Evolutionary conservation across 2,888 invertebrate genomes (phyloP), one percentile per base, ranked within the genome.

Genomic region (Alloplasta piceator): DNA sequence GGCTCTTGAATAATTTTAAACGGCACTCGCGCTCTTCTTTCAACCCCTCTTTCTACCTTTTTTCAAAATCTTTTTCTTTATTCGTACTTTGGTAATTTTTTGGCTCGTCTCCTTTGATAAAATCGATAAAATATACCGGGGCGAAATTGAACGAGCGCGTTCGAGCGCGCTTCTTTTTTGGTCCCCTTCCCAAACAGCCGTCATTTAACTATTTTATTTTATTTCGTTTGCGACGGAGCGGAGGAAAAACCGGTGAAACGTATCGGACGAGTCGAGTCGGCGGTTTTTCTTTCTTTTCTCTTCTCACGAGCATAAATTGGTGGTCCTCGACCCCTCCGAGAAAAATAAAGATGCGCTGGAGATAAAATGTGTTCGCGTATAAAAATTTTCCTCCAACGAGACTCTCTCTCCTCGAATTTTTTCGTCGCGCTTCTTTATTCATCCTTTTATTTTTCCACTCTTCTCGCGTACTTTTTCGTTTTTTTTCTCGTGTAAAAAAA

Each of bases 381-480:
- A 70, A 55, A 70, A 70, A 58, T 58, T 12, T 71, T 56, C 14
- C 60, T 10, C 41, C n/a, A 39, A 39, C 41, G 5, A 39, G 64
- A 10, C 7, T 58, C 12, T 64, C 55, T 56, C 66, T 6, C 14
- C 4, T 26, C 39, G 7, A 12, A 9, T 26, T 36, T 64, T 60
- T 41, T 38, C 36, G 38, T 36, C 48, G 10, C 60, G 36, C 14
- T 60, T 67, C 60, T 75, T 67, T 67, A 66, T 50, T 75, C 43
- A 48, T 16, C 46, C 64, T 46, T 78, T 77, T 76, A 72, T 50
- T 73, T 63, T 43, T 41, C 36, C 39, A 16, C 66, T 36, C 14
- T 39, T 60, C 12, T 43, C 70, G 60, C 75, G 67, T 63, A 43
- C 26, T 0, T 6, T 41, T 63, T 66, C 61, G 52, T 5, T 12